Evolutionary conservation across 1,140 invertebrate genomes (phyloP).

Genomic region (Microplitis mediator): DNA sequence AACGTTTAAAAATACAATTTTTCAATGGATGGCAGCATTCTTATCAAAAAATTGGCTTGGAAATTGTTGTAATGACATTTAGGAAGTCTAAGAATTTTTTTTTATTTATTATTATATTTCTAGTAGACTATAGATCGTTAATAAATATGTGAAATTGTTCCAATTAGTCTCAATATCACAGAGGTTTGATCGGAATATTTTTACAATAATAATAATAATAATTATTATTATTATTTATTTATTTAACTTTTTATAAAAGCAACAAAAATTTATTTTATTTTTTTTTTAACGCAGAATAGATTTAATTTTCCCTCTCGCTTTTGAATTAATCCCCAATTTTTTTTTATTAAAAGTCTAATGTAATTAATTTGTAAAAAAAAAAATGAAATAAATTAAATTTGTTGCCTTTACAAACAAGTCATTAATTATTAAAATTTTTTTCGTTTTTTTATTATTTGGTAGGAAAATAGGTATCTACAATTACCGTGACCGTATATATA

Average conservation of each 20-base stretch:
- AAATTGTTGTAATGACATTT: constrained; percentile 61
- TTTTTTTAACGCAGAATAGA: too few species aligned
- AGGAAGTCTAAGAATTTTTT: constrained; percentile 44
- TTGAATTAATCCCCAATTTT: too few species aligned
- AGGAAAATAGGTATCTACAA: constrained; percentile 62
- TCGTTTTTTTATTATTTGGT: constrained; percentile 41
- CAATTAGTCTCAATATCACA: constrained; percentile 61
- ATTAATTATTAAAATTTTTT: constrained; percentile 36
- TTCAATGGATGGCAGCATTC: constrained; percentile 60
- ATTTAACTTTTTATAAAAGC: background rate
- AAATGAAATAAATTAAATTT: constrained; percentile 14
- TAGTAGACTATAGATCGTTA: constrained; percentile 19
- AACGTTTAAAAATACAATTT: constrained; percentile 62
- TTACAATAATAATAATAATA: constrained; percentile 10
- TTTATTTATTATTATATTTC: constrained; percentile 36
- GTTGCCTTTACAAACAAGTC: constrained; percentile 15
- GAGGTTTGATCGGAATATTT: constrained; percentile 59
- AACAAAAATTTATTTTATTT: too few species aligned
- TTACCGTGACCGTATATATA: constrained; percentile 52
- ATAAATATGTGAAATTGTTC: constrained; percentile 54
- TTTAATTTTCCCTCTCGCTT: too few species aligned
- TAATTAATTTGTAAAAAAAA: constrained; percentile 51
- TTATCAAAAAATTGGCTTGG: constrained; percentile 60
- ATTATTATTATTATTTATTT: constrained; percentile 33
- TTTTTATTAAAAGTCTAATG: too few species aligned